Conservation (phyloP, 2,888 invertebrate species). For the Apodemia zela region DNA sequence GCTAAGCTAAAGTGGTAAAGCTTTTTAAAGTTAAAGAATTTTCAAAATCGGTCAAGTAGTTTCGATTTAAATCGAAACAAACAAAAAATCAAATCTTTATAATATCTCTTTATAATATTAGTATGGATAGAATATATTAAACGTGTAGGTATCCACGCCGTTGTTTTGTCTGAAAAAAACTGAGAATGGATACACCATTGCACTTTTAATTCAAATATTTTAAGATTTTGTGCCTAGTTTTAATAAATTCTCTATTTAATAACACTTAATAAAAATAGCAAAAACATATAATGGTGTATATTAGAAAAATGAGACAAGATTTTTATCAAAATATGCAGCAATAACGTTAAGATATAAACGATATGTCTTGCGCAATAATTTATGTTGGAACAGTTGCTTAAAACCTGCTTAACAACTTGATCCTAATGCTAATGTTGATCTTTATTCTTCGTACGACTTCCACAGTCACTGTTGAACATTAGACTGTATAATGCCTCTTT, state of each 20-base stretch:
- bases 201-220: too few species aligned
- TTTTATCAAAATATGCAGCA: background rate
- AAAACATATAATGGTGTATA: background rate
- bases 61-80: too few species aligned
- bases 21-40: too few species aligned
- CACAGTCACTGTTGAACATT: constrained; percentile 32
- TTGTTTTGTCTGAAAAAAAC: too few species aligned
- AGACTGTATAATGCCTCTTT: constrained; percentile 41
- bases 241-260: background rate
- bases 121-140: too few species aligned
- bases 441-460: constrained; percentile 29
- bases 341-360: background rate
- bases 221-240: too few species aligned
- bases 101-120: too few species aligned
- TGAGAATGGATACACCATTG: too few species aligned
- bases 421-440: constrained; percentile 31
- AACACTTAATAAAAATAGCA: background rate
- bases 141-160: too few species aligned
- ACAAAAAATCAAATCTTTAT: too few species aligned
- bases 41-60: too few species aligned
- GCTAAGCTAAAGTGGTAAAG: too few species aligned
- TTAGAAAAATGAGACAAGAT: background rate
- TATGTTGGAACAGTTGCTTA: constrained; percentile 18
- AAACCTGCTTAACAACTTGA: constrained; percentile 30
- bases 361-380: constrained; percentile 13